Conservation (phyloP, 2,888 invertebrate genomes). For the Drosophila hamatofila region DNA sequence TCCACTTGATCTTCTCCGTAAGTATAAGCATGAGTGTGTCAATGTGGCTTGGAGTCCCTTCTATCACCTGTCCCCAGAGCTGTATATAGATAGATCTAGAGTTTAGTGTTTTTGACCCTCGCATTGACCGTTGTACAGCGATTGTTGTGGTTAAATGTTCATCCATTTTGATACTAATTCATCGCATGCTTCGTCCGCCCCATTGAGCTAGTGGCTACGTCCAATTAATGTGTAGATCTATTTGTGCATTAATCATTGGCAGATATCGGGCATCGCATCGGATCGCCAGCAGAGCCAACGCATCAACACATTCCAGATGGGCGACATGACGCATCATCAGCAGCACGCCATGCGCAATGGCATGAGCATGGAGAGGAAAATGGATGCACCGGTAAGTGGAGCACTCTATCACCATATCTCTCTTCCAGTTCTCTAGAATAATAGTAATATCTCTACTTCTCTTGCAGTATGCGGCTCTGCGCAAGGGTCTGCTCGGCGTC, state of each 20-base stretch:
- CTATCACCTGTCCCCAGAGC: slow-evolving; percentile 43
- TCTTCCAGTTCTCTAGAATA: neutral
- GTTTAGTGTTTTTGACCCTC: slow-evolving; percentile 21
- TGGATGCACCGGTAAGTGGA: slow-evolving; percentile 91
- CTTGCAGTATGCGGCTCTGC: slow-evolving; percentile 90
- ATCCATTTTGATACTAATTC: slow-evolving; percentile 82
- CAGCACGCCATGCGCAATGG: slow-evolving; percentile 87
- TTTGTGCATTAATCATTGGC: slow-evolving; percentile 84
- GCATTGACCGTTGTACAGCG: slow-evolving; percentile 68
- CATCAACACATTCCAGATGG: slow-evolving; percentile 94
- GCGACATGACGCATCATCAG: slow-evolving; percentile 88
- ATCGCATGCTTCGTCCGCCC: slow-evolving; percentile 32
- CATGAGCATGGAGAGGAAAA: slow-evolving; percentile 89
- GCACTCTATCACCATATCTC: no score
- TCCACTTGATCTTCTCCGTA: slow-evolving; percentile 94
- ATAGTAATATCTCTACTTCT: neutral
- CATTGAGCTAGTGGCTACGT: slow-evolving; percentile 60
- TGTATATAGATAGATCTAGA: slow-evolving; percentile 40
- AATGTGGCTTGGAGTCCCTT: slow-evolving; percentile 19
- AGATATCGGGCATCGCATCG: slow-evolving; percentile 92
- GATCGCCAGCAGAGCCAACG: slow-evolving; percentile 90
- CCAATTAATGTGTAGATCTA: slow-evolving; percentile 82
- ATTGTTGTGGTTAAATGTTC: slow-evolving; percentile 65
- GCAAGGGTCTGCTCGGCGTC: slow-evolving; percentile 91
- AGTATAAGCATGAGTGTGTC: slow-evolving; percentile 53